Base-by-base conservation (phyloP, 2,113 vertebrate species). In the Ceuthmochares aereus region DNA sequence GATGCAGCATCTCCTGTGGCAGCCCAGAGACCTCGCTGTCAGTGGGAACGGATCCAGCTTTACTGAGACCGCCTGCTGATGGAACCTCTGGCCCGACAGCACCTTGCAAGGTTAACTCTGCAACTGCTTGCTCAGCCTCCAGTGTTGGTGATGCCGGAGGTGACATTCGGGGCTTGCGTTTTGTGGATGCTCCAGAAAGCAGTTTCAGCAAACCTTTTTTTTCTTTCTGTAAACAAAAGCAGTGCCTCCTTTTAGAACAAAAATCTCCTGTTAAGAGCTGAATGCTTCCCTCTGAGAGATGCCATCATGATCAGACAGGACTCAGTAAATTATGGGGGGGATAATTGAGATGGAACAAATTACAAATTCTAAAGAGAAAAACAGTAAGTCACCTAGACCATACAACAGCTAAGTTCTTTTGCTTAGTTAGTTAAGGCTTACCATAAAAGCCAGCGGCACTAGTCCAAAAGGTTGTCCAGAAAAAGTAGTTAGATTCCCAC, bases 171-270 rank as follows among this genome's bases (percentile, higher is more conserved):
- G 98, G 97, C 97, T 99, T 99, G 91, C 99, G 99, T 92, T 99
- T 99, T 14, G 99, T 98, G 87, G 99, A 99, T 64, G 98, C 98
- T 16, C 98, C 97, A 30, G 99, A 99, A 87, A 99, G 97, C 84
- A 99, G 98, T 92, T 99, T 99, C 90, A 99, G 96, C 52, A 99
- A 97, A 52, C 99, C 98, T 55, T 99, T 99, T 95, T 99, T 99
- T 97, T 99, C 99, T 97, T 99, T 99, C 99, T 99, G 98, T 55
- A 73, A 58, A 2, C 10, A 84, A 72, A 87, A 69, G 37, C 54
- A 92, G 54, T 9, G 43, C n/a, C 18, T 74, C 26, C 3, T 72
- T 97, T 97, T 77, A 89, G 87, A 95, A 42, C 20, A 88, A 18
- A 75, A 68, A n/a, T 26, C 37, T 68, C n/a, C 56, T 1, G 1